Evolutionary conservation across 2,888 invertebrate genomes (phyloP).

Genomic region (Pammene fasciana): DNA sequence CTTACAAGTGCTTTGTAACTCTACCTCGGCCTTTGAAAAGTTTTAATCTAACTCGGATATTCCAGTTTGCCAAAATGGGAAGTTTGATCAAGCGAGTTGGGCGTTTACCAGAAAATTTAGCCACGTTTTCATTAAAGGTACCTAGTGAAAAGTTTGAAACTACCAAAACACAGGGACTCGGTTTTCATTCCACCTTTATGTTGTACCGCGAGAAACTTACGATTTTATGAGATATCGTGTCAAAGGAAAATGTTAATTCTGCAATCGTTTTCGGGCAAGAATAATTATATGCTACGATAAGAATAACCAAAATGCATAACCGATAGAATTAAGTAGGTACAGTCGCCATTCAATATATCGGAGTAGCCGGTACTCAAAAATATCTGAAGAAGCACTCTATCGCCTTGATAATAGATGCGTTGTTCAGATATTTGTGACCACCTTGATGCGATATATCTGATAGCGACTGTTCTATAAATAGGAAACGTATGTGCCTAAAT

Average conservation of each 20-base stretch:
- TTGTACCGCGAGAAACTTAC: slow-evolving; percentile 8
- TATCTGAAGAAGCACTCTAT: too few relatives aligned
- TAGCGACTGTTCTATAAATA: too few relatives aligned
- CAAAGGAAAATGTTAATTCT: background rate
- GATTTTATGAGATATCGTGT: background rate
- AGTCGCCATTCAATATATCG: too few relatives aligned
- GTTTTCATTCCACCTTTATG: background rate
- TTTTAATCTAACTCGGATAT: slow-evolving; percentile 33
- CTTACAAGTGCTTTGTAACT: slow-evolving; percentile 29
- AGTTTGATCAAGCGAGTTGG: slow-evolving; percentile 27
- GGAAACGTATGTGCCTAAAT: too few relatives aligned
- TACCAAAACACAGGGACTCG: slow-evolving; percentile 3
- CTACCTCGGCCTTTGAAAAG: slow-evolving; percentile 30
- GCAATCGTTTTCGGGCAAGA: background rate
- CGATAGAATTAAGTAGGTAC: too few relatives aligned
- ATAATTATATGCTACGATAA: too few relatives aligned
- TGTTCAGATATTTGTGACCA: too few relatives aligned
- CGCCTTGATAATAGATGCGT: too few relatives aligned
- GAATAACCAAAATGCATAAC: too few relatives aligned
- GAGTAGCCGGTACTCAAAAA: too few relatives aligned
- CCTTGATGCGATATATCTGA: too few relatives aligned
- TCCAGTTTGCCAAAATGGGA: slow-evolving; percentile 25
- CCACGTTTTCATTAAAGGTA: slow-evolving; percentile 20
- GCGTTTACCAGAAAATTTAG: slow-evolving; percentile 24
- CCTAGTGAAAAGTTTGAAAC: slow-evolving; percentile 18